phyloP scores from a whole-genome alignment of 2,888 invertebrate species.

The Brachycybe producta region DNA sequence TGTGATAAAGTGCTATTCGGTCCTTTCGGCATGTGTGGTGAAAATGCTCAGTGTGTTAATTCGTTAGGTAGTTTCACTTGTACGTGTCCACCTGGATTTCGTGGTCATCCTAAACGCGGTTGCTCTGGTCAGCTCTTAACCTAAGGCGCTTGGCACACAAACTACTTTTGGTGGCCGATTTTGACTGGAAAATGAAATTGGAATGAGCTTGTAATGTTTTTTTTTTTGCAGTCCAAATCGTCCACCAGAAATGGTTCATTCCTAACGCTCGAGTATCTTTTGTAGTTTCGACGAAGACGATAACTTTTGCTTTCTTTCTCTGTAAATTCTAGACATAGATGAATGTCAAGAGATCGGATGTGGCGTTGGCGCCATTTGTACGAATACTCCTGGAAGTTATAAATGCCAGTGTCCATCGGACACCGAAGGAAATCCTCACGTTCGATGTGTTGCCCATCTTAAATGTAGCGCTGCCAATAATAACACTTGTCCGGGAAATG shows the following conservation, averaged over 20 bases:
- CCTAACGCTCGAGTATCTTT: no score
- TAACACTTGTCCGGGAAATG: slow-evolving; percentile 65
- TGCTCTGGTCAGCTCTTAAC: slow-evolving; percentile 43
- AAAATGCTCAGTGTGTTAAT: slow-evolving; percentile 67
- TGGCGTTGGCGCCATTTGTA: slow-evolving; percentile 66
- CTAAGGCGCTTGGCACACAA: no score
- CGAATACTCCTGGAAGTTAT: slow-evolving; percentile 62
- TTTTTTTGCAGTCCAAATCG: background rate
- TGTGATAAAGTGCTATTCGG: slow-evolving; percentile 60
- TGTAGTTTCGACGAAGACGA: no score
- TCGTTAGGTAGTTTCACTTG: slow-evolving; percentile 65
- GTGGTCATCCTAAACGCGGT: slow-evolving; percentile 67
- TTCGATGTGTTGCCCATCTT: slow-evolving; percentile 68
- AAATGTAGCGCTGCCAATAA: slow-evolving; percentile 59
- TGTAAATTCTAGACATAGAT: slow-evolving; percentile 53
- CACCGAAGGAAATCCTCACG: slow-evolving; percentile 67
- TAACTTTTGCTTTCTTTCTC: slow-evolving; percentile 7
- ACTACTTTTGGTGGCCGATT: no score
- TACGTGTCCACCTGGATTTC: slow-evolving; percentile 63
- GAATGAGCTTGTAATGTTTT: slow-evolving; percentile 4
- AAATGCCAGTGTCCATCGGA: slow-evolving; percentile 68
- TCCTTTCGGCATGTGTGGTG: slow-evolving; percentile 69
- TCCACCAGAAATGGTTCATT: no score
- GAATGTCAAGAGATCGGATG: slow-evolving; percentile 64
- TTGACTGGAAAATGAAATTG: slow-evolving; percentile 12